phyloP scores from a whole-genome alignment of 2,113 vertebrate genomes.

The Pristiophorus japonicus region DNA sequence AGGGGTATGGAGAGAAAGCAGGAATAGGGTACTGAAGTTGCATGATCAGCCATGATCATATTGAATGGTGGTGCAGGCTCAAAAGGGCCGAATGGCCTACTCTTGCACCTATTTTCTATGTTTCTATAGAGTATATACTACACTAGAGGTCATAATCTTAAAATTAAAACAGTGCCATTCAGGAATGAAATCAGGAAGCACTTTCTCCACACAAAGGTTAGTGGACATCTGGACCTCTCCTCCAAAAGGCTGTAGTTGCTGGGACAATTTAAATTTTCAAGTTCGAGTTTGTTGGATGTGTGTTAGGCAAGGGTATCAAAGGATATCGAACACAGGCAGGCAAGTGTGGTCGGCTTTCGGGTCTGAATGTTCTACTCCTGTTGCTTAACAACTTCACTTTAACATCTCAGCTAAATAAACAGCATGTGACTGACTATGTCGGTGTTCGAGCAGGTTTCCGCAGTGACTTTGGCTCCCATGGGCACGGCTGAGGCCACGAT shows the following conservation, averaged over 20 bases:
- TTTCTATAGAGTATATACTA: not conserved
- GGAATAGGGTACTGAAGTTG: too few relatives aligned
- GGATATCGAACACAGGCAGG: not conserved
- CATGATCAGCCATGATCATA: too few relatives aligned
- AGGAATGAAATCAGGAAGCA: not conserved
- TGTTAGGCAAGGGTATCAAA: not conserved
- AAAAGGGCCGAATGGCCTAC: too few relatives aligned
- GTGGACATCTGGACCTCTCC: not conserved
- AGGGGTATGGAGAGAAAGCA: too few relatives aligned
- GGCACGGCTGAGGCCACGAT: slow-evolving; percentile 84
- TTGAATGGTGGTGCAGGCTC: too few relatives aligned
- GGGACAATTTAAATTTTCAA: not conserved
- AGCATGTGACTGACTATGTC: too few relatives aligned
- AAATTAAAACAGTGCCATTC: not conserved
- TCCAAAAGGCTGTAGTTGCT: not conserved
- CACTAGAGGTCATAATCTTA: not conserved
- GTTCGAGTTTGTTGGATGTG: too few relatives aligned
- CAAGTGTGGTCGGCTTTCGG: not conserved
- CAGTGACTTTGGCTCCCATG: slow-evolving; percentile 84
- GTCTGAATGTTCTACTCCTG: not conserved
- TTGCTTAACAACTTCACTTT: not conserved
- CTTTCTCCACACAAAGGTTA: not conserved
- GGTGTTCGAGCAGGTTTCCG: slow-evolving; percentile 82
- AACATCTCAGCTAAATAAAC: too few relatives aligned
- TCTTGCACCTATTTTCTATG: too few relatives aligned